Evolutionary conservation across 53 echinoderm and acorn worm species (phyloP), one percentile per base, ranked within the genome.

Genomic region (Arbacia lixula): DNA sequence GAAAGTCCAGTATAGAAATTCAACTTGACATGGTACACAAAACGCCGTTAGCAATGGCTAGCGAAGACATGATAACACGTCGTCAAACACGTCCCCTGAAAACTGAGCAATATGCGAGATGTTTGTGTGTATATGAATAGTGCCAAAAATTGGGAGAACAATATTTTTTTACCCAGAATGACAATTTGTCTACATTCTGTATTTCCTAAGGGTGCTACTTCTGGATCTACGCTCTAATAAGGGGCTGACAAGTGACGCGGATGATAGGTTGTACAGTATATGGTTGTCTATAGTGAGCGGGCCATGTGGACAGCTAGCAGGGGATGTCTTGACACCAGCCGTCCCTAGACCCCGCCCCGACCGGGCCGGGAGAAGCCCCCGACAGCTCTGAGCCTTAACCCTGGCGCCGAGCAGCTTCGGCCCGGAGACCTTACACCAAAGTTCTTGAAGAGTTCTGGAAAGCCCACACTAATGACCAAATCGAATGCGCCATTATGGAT

Each of bases 401-500:
- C 38, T 77, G 78, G 78, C 78, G 78, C 78, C 78, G 49, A 25
- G 12, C 22, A 77, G 78, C 78, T 77, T 37, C 57, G 22, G 52
- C 49, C 35, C 51, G 53, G 51, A 74, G 74, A 74, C 74, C 52
- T n/a, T 21, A 5, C 11, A 56, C 33, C 35, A 11, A 74, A 74
- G 74, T 53, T 53, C 46, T 14, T 46, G 46, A 46, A 74, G 46
- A 77, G 38, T 58, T 77, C 22, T 77, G 78, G 78, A 56, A 77
- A 77, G 56, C 78, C n/a, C 58, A 19, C 60, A 60, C 78, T 77
- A 77, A 77, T 77, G 78, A 77, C 78, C 78, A 77, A n/a, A 77
- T 77, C 78, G 78, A 57, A 77, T 56, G 78, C 60, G 21, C 78
- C 78, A 77, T 77, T 77, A 77, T 77, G 78, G 78, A 77, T 77